Evolutionary conservation across 2,797 vertebrate genomes (phyloP).

Genomic region (Peromyscus melanophrys): DNA sequence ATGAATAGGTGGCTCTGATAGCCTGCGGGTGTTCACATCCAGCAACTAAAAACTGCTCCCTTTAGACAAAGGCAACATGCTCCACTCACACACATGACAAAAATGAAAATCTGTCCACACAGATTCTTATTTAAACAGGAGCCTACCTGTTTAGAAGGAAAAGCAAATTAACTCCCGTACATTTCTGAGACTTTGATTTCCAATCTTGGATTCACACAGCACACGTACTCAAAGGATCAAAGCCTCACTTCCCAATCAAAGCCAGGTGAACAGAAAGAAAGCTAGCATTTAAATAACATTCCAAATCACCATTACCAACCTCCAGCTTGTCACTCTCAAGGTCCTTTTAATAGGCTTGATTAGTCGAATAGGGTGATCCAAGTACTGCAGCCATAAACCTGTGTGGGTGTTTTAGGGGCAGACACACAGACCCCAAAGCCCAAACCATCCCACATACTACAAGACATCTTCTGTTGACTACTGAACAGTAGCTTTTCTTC

Average conservation of each 20-base stretch:
- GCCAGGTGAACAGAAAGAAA: not conserved
- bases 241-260: not conserved
- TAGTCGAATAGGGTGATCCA: not conserved
- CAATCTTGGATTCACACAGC: rapidly evolving
- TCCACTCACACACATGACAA: not conserved
- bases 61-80: not conserved
- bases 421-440: not conserved
- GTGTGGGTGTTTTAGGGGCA: not conserved
- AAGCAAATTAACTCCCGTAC: not conserved
- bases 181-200: not conserved
- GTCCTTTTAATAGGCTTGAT: not conserved
- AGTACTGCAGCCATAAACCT: slow-evolving; percentile 52
- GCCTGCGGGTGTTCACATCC: not conserved
- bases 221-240: not conserved
- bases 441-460: not conserved
- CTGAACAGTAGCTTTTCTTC: slow-evolving; percentile 80
- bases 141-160: not conserved
- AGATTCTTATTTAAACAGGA: slow-evolving; percentile 49
- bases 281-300: not conserved
- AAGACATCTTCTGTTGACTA: slow-evolving; percentile 35
- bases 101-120: not conserved
- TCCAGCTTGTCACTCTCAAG: slow-evolving; percentile 45
- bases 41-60: not conserved
- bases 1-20: rapidly evolving
- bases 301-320: not conserved